Conservation (phyloP, 2,888 invertebrate species). For the Macaria notata region DNA sequence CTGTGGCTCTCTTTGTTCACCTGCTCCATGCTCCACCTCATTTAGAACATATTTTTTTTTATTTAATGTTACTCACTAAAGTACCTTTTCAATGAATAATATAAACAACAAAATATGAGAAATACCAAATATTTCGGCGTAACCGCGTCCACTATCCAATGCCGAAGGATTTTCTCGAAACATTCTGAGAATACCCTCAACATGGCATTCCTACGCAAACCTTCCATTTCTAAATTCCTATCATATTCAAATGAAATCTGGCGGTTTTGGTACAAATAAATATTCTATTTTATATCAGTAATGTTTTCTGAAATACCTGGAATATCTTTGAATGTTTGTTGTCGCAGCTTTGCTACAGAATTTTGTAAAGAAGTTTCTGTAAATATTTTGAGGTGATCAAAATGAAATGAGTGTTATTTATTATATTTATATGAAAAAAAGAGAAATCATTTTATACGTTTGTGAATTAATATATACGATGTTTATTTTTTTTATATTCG, state of each 20-base stretch:
- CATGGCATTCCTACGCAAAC: not conserved
- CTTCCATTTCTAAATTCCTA: conserved; percentile 16
- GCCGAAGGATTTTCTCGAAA: conserved; percentile 12
- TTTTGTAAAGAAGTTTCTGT: too few species aligned
- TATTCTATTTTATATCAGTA: conserved; percentile 6
- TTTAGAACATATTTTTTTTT: too few species aligned
- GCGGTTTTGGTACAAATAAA: conserved; percentile 10
- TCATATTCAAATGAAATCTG: conserved; percentile 24
- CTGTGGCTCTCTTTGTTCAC: too few species aligned
- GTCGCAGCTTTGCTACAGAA: too few species aligned
- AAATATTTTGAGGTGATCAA: not conserved
- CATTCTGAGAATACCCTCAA: conserved; percentile 18
- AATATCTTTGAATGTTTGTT: too few species aligned
- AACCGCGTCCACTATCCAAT: conserved; percentile 16
- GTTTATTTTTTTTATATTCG: too few species aligned
- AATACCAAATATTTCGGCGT: conserved; percentile 7
- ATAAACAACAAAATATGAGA: conserved; percentile 8
- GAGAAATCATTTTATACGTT: too few species aligned
- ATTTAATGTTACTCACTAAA: too few species aligned
- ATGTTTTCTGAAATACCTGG: conserved; percentile 3
- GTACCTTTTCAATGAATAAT: not conserved
- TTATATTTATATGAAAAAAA: too few species aligned
- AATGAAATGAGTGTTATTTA: too few species aligned
- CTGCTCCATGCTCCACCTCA: too few species aligned
- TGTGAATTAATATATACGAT: too few species aligned